Evolutionary conservation across 2,797 vertebrate genomes (phyloP), one percentile per base, ranked within the genome.

Genomic region (Naso thynnoides): DNA sequence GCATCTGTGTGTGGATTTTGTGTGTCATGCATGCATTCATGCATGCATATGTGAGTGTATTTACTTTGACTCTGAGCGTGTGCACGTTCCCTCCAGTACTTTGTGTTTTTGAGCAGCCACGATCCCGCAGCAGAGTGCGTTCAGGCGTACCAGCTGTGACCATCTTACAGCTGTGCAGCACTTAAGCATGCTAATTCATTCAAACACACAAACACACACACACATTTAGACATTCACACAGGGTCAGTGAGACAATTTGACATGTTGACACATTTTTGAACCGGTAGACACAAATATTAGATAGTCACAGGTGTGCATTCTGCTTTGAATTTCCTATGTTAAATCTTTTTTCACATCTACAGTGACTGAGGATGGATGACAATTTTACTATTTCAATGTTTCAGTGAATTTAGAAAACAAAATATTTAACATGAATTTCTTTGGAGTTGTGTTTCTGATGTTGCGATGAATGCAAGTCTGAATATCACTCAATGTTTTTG

Each of bases 151-250:
- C 55, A 68, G 70, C 78, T 79, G 69, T 56, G 79, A 76, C 70
- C 49, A 39, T 83, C 60, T 74, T 82, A 75, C 76, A 76, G 70
- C 82, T 85, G 79, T 71, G 78, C 44, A 54, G 73, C 59, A 62
- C 60, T 81, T 48, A 21, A 24, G 55, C 39, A 45, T 61, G 71
- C 33, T 77, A 58, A 55, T 31, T 64, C 65, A 71, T 9, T 60
- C 21, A 42, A 26, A 59, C 73, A 60, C 48, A 44, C 42, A 38
- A 58, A 39, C 13, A 47, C 42, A 56, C 39, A 45, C 26, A 54
- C 26, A 48, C 60, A 72, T 26, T 2, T 11, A 38, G 2, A 61
- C 6, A 48, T 13, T 19, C 15, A 70, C 56, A 33, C 27, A 68
- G 31, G 41, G 42, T 16, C 50, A 31, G 2, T 1, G 14, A 27